Evolutionary conservation across 2,888 invertebrate species (phyloP), one percentile per base, ranked within the genome.

Genomic region (Pollenia griseotomentosa): DNA sequence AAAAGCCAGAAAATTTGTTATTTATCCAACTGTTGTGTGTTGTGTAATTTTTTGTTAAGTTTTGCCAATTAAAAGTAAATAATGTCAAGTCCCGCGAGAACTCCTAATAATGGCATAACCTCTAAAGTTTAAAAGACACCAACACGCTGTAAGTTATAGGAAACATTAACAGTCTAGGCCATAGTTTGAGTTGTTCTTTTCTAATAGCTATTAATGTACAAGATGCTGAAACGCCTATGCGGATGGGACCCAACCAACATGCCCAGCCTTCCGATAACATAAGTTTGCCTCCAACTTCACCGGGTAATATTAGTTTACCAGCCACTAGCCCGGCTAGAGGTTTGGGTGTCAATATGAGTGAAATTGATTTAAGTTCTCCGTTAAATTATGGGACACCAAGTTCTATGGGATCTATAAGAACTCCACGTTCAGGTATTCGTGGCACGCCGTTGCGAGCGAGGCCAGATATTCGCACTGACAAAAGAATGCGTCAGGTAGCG

Each of bases 381-480:
- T 94, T 99, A 61, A 98, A 98, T 94, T 99, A 99, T 94, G 99
- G 99, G 10, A 98, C 99, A 0, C 98, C 99, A 14, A 96, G 96
- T 91, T 97, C 97, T 0, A 93, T 96, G 90, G 96, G 96, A 19
- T 97, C 98, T 0, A 95, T 97, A 82, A 95, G 97, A 89, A 97
- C 97, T 0, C 97, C 97, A 0, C 95, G 97, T 33, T 97, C 97
- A 12, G 96, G 96, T 19, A 95, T 97, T 89, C 95, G 97, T 4
- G 97, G 97, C 0, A 99, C 99, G 0, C 98, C 98, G 0, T 95
- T 97, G 16, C 94, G 98, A 55, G 96, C 96, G 89, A 94, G 99
- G 65, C 96, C 97, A 6, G 98, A 99, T 92, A 96, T 99, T 73
- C 95, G 97, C 79, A 95, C 96, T 8, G 97, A 97, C 88, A 95